A percentile compares a stretch with the other conserved stretches of the same genome.
Evolutionary conservation across 2,797 vertebrate species (phyloP).

Genomic region (Phoxinus dragarum): DNA sequence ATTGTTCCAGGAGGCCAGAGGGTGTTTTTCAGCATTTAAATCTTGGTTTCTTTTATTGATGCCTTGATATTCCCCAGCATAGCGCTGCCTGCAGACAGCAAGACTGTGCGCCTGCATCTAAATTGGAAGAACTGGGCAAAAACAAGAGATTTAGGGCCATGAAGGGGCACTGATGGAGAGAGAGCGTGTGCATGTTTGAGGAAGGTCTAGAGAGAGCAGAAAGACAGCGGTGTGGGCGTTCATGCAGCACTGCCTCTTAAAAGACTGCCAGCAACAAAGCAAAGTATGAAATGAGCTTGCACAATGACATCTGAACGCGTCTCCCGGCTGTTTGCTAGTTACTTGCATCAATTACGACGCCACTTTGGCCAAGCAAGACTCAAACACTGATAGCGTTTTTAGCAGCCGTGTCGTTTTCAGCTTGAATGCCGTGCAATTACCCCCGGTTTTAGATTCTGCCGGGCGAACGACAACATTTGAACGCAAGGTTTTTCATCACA

Average conservation of each 20-base stretch:
- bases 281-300: slow-evolving; percentile 53
- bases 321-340: slow-evolving; percentile 43
- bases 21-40: slow-evolving; percentile 34
- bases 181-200: slow-evolving; percentile 18
- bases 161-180: slow-evolving; percentile 47
- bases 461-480: not conserved
- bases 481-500: not conserved
- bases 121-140: slow-evolving; percentile 48
- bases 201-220: slow-evolving; percentile 43
- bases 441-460: not conserved
- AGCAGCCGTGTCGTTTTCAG: not conserved
- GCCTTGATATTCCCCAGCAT: slow-evolving; percentile 19
- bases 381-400: slow-evolving; percentile 20
- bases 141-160: slow-evolving; percentile 34
- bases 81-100: slow-evolving; percentile 19
- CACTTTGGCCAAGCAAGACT: slow-evolving; percentile 28
- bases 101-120: slow-evolving; percentile 24
- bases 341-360: slow-evolving; percentile 42
- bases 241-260: slow-evolving; percentile 55
- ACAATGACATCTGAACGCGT: slow-evolving; percentile 49
- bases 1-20: slow-evolving; percentile 47
- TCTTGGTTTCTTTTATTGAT: not conserved
- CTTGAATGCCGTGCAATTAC: not conserved
- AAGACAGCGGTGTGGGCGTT: slow-evolving; percentile 59
- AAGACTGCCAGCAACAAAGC: slow-evolving; percentile 62